Conservation (phyloP, 2,797 vertebrate genomes). For the Coregonus ussuriensis region DNA sequence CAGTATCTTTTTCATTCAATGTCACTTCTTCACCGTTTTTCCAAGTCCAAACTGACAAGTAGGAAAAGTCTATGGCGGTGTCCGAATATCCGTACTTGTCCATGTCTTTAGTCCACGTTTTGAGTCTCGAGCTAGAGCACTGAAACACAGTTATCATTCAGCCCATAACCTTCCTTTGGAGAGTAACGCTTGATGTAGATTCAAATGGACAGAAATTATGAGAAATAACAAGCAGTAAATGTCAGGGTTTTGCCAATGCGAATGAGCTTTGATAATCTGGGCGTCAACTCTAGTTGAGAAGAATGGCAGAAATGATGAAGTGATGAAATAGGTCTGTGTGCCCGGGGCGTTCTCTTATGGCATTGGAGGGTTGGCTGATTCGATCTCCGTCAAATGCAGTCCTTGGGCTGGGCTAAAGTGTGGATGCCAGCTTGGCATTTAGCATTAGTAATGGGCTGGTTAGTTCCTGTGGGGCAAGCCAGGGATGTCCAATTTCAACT, state of each 20-base stretch:
- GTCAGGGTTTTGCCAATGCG: neutral
- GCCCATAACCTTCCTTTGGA: neutral
- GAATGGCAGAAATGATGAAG: conserved; percentile 9
- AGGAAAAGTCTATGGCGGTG: too few species aligned
- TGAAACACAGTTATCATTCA: neutral
- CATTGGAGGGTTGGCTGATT: conserved; percentile 19
- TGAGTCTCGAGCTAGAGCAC: neutral
- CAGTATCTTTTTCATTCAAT: neutral
- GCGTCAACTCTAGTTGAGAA: conserved; percentile 19
- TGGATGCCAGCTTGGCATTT: conserved; percentile 21
- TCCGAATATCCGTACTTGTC: too few species aligned
- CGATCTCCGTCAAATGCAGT: neutral
- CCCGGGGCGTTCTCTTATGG: conserved; percentile 7
- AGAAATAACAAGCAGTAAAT: conserved; percentile 15
- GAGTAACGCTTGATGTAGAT: neutral
- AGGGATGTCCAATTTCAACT: conserved; percentile 14
- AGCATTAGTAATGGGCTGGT: neutral
- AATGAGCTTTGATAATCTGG: conserved; percentile 7
- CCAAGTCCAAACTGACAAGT: neutral
- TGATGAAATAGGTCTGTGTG: conserved; percentile 25
- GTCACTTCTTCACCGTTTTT: neutral
- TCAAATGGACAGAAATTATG: neutral
- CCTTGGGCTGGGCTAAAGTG: neutral
- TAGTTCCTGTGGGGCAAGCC: neutral
- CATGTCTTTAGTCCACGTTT: neutral